Evolutionary conservation across 2,113 vertebrate species (phyloP), one percentile per base, ranked within the genome.

Genomic region (Siniperca chuatsi): DNA sequence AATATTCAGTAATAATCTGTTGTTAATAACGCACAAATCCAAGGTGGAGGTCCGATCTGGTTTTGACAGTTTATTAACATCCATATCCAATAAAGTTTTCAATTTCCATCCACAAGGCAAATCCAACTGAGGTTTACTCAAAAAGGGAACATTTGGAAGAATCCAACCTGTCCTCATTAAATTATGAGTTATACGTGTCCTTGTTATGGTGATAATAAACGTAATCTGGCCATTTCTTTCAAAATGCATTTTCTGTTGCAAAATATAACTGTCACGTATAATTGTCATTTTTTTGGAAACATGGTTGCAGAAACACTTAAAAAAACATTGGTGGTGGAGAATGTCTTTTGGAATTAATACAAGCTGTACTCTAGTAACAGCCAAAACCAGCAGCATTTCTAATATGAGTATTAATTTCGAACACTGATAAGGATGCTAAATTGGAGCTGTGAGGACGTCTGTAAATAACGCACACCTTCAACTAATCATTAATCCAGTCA

Each of bases 381-480:
- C 44, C n/a, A 12, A 23, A 20, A 16, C 21, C 8, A 25, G 33
- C 29, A 64, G 29, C 35, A 11, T 21, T 15, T 40, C 21, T 23
- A 66, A 15, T 3, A 2, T 3, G 10, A 23, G 21, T 7, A 15
- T 57, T 42, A n/a, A 44, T 25, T 16, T 13, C 23, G 5, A 54
- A n/a, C 68, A 13, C 11, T 68, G 55, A 78, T 57, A 50, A 62
- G 23, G 66, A 72, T 25, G 25, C 52, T 8, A 20, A 13, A 46
- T 57, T 21, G 44, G 2, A 73, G 18, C 44, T 69, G 44, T 8
- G 8, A 50, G 42, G 64, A 57, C 2, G 6, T 52, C 57, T 79
- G 37, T 75, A 84, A 87, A 76, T 23, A 74, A 37, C 6, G 9
- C n/a, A 29, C 57, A 68, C 57, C 42, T 16, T 21, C 55, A 66